These are phyloP conservation scores for Magallana angulata DNA, from an alignment of 1,140 invertebrate species.

Conservation along the genomic window DNA sequence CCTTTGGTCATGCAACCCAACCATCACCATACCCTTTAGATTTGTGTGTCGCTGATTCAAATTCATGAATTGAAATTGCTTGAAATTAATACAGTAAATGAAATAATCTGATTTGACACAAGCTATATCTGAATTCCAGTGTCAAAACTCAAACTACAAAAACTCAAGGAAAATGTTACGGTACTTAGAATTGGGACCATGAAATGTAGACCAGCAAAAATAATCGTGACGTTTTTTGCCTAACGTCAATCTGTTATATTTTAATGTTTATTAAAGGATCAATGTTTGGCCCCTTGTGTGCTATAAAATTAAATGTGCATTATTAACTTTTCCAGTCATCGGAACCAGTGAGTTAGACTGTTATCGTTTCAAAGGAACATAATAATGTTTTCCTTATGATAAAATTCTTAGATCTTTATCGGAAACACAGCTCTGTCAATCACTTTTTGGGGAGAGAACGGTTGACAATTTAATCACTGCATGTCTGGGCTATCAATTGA, in stretches of 20 bases:
- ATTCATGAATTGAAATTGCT: background rate
- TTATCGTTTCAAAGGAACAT: background rate
- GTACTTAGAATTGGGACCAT: background rate
- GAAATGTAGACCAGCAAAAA: conserved; percentile 7
- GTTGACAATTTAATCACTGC: conserved; percentile 24
- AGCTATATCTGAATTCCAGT: background rate
- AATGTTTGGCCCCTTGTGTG: background rate
- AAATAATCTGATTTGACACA: background rate
- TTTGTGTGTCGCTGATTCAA: background rate
- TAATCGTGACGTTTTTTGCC: background rate
- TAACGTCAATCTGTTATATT: background rate
- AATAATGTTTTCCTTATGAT: background rate
- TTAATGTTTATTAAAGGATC: background rate
- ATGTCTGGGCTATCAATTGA: background rate
- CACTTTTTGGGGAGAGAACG: background rate
- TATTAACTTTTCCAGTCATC: background rate
- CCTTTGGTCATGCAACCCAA: conserved; percentile 5
- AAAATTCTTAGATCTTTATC: conserved; percentile 15
- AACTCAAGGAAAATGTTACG: background rate
- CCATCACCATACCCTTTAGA: background rate
- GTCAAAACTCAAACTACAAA: background rate
- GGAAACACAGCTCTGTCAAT: background rate
- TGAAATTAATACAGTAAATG: background rate
- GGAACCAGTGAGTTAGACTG: background rate
- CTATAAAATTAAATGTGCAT: background rate